Base-by-base conservation (phyloP, 2,888 invertebrate species). In the Himalopsyche tibetana region DNA sequence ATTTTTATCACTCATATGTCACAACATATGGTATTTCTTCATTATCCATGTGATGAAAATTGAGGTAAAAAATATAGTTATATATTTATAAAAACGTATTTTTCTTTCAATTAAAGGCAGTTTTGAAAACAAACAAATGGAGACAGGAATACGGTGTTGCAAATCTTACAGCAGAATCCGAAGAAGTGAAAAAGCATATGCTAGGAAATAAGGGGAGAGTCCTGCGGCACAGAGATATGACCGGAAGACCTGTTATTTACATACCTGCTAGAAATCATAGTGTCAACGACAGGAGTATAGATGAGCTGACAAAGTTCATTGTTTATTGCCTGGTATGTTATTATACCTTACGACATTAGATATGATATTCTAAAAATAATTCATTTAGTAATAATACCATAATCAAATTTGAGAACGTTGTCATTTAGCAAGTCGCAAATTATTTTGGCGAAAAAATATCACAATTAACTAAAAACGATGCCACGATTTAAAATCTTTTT, bases 91-190 rank as follows among this genome's bases (percentile, higher is more conserved):
- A 28, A 28, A 28, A 28, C 28, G n/a, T 80, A n/a, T 40, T 56
- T 82, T 55, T 82, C 55, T 9, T 82, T 55, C 19, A 40, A 82
- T 92, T 92, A 56, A 90, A 96, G 96, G 96, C 95, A 83, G 94
- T 96, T 89, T 91, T 96, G 87, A 96, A 96, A 93, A 96, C 96
- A 81, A 96, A 96, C 90, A 96, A 96, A 91, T 97, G 97, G 97
- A 93, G 96, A 88, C 93, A 93, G 82, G 95, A 96, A 89, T 96
- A 96, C 92, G 96, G 95, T 82, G 96, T 96, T 4, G 91, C 93
- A 38, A 92, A 93, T 12, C 91, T 97, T 55, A 93, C 91, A 42
- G 92, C 93, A 85, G 93, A 95, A 63, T 92, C 92, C 88, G 92
- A 93, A 83, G 90, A 93, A n/a, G 91, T 93, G 89, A 94, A 94